Evolutionary conservation across 2,113 vertebrate genomes (phyloP), one percentile per base, ranked within the genome.

Genomic region (Trichomycterus rosablanca): DNA sequence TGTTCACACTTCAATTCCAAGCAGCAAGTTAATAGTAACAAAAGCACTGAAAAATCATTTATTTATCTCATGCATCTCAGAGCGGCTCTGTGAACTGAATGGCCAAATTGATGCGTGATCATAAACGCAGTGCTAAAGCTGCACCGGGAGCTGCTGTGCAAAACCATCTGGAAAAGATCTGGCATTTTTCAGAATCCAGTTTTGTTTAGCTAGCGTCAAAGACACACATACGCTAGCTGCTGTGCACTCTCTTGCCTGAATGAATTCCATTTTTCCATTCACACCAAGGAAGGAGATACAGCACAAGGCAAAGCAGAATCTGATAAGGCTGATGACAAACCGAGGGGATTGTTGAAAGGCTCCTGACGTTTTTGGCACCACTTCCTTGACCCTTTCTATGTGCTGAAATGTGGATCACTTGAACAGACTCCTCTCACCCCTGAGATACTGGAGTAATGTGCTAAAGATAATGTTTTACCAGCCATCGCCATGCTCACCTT

Each of bases 281-380:
- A 55, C 65, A 61, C 70, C 66, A 49, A 59, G 59, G 59, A 68
- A 72, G 61, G 70, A 72, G 70, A 72, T 72, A 67, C 65, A 48
- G 54, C 45, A 49, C 65, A 37, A 56, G 52, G 52, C 63, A 56
- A 56, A 65, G 63, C 52, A 48, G 30, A 67, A 72, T 72, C 70
- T 72, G 70, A 72, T 72, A 72, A 72, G 70, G 49, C 54, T 62
- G 70, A 67, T 72, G 70, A 72, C 70, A 72, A 72, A 67, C 66
- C 54, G 15, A 61, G 57, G 66, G 59, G 62, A 72, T 72, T 63
- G 65, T 58, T 72, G 70, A 72, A 51, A 72, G 61, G 54, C 40
- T 24, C 49, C 53, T 59, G 64, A 72, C 59, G 61, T 57, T 63
- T 72, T 63, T 72, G 70, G 65, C 70, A 66, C 45, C 52, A 40